Evolutionary conservation across 2,888 invertebrate species (phyloP).

Genomic region (Rhopalosiphum nymphaeae): DNA sequence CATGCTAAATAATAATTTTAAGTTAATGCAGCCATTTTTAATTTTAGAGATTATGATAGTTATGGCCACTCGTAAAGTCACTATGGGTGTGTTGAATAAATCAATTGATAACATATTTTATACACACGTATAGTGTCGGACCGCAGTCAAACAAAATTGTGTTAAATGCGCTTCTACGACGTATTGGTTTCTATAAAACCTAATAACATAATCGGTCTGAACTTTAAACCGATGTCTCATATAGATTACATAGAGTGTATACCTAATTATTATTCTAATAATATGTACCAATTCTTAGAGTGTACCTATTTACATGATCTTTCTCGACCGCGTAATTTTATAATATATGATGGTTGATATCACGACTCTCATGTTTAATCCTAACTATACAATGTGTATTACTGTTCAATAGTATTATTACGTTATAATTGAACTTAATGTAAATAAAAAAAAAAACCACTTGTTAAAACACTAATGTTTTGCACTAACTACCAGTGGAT

Average conservation of each 20-base stretch:
- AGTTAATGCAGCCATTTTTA: background rate
- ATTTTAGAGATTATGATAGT: conserved; percentile 14
- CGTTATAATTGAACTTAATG: background rate
- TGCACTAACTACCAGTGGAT: background rate
- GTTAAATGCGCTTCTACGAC: background rate
- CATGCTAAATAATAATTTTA: background rate
- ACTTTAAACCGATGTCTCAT: background rate
- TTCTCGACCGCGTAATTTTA: background rate
- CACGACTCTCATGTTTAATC: background rate
- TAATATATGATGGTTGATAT: background rate
- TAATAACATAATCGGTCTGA: conserved; percentile 7
- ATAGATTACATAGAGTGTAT: background rate
- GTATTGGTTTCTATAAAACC: background rate
- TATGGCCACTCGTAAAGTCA: background rate
- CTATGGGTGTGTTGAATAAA: background rate
- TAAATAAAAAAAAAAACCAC: background rate
- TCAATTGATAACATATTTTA: background rate
- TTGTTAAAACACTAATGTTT: background rate
- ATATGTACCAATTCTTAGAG: background rate
- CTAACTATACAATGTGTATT: background rate
- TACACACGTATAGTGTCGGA: background rate
- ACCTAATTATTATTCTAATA: conserved; percentile 11
- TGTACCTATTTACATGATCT: background rate
- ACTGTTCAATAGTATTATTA: background rate
- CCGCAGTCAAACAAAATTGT: background rate